A percentile compares a stretch with the other conserved stretches of the same genome.
Conservation (phyloP, 2,113 vertebrate species). For the Brienomyrus brachyistius region DNA sequence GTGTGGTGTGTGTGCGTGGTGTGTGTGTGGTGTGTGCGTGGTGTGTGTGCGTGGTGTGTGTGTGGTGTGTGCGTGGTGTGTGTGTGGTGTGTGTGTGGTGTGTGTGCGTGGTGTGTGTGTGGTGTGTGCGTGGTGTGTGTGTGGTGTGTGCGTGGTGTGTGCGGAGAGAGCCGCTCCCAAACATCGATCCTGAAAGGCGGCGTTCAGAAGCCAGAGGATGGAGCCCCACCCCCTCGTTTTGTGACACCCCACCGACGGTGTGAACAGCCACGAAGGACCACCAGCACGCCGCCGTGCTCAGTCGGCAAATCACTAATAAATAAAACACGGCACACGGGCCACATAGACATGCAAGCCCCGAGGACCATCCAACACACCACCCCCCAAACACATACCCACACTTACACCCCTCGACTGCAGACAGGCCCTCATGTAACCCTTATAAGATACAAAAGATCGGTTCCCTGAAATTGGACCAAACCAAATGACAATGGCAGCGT, state of each 20-base stretch:
- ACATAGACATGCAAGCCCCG: not conserved
- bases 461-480: not conserved
- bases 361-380: not conserved
- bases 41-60: no score
- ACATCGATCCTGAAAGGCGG: not conserved
- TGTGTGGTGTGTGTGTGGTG: not conserved
- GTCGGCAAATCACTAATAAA: not conserved
- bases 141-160: not conserved
- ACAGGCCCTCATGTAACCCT: not conserved
- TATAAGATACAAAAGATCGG: not conserved
- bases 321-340: not conserved
- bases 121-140: not conserved
- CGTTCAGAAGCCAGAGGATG: not conserved
- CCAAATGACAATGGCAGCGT: not conserved
- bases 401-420: not conserved
- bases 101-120: no score
- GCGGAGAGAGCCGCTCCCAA: not conserved
- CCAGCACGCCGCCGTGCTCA: not conserved
- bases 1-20: no score
- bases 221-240: not conserved
- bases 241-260: not conserved
- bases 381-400: not conserved
- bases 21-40: not conserved
- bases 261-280: not conserved
- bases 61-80: not conserved